These are phyloP conservation scores for Prolemur simus DNA, from an alignment of 2,113 vertebrate species.

Conservation along the genomic window DNA sequence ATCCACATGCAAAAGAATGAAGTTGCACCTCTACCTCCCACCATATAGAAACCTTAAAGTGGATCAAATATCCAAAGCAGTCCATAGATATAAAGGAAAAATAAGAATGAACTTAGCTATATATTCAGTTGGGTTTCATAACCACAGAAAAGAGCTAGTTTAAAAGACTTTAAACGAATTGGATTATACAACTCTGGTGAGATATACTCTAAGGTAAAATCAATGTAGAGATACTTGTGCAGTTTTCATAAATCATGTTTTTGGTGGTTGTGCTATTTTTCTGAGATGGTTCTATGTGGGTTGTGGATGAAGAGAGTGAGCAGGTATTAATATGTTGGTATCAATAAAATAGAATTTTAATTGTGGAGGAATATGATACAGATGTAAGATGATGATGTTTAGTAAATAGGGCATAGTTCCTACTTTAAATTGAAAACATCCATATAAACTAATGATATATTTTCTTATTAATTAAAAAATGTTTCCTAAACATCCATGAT, in stretches of 20 bases:
- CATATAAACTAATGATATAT: too few relatives aligned
- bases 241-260: background rate
- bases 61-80: too few relatives aligned
- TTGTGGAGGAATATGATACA: background rate
- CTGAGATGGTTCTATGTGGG: too few relatives aligned
- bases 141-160: background rate
- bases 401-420: background rate
- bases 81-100: background rate
- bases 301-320: too few relatives aligned
- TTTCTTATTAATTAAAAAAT: background rate
- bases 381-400: background rate
- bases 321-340: too few relatives aligned
- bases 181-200: background rate
- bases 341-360: background rate
- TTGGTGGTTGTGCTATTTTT: background rate
- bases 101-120: background rate
- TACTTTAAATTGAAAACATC: background rate
- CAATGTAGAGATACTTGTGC: too few relatives aligned
- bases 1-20: too few relatives aligned
- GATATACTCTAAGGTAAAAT: background rate
- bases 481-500: too few relatives aligned
- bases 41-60: accelerated
- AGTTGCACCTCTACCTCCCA: background rate
- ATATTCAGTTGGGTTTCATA: background rate
- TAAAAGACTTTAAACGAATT: background rate